phyloP scores from a whole-genome alignment of 1,140 invertebrate genomes.

The Dryas iulia region DNA sequence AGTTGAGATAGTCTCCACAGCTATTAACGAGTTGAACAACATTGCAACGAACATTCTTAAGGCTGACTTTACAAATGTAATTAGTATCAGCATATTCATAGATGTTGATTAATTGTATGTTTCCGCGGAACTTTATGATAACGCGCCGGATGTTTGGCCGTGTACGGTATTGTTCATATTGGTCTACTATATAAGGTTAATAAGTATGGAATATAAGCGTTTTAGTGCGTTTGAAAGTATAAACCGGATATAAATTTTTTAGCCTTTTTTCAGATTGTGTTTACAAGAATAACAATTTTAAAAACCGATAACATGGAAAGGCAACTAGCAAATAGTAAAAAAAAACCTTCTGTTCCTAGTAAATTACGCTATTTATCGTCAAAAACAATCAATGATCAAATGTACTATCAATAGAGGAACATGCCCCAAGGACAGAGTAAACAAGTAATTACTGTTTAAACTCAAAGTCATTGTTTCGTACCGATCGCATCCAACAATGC shows the following conservation, averaged over 20 bases:
- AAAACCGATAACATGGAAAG: neutral
- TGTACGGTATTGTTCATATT: constrained; percentile 60
- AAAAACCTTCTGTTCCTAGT: neutral
- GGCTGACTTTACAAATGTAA: neutral
- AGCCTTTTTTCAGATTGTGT: neutral
- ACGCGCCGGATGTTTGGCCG: constrained; percentile 67
- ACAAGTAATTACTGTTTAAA: constrained; percentile 34
- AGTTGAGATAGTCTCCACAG: neutral
- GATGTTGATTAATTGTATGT: constrained; percentile 46
- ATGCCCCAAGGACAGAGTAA: constrained; percentile 15
- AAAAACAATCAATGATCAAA: constrained; percentile 1
- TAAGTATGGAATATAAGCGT: constrained; percentile 1
- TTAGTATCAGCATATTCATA: constrained; percentile 42
- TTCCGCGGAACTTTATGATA: constrained; percentile 63
- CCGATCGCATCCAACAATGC: constrained; percentile 44
- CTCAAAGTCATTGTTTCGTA: constrained; percentile 29
- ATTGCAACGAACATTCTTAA: constrained; percentile 24
- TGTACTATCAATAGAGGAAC: constrained; percentile 8
- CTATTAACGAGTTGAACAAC: neutral
- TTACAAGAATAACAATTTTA: no score
- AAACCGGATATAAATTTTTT: neutral
- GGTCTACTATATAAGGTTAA: constrained; percentile 40
- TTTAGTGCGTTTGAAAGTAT: neutral
- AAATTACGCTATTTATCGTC: neutral
- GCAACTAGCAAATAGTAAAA: neutral